Conservation (phyloP, 1,140 invertebrate genomes). For the Procambarus virginalis region DNA sequence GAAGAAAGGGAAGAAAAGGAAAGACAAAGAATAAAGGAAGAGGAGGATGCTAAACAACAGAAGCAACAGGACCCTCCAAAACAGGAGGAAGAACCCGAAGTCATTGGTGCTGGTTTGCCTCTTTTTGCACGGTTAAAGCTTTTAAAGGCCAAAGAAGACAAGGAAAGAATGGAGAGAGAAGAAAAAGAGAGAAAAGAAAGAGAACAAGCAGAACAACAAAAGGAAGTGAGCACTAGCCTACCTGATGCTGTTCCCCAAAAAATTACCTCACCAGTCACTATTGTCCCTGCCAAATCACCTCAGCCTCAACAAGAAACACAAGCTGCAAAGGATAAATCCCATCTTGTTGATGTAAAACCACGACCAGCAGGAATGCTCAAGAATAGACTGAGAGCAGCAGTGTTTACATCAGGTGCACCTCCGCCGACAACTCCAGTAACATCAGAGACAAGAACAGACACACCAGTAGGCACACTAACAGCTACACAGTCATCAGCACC, state of each 20-base stretch:
- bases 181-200: constrained; percentile 40
- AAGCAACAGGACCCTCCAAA: constrained; percentile 53
- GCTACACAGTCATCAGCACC: neutral
- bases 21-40: constrained; percentile 36
- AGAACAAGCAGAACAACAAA: constrained; percentile 8
- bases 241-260: constrained; percentile 4
- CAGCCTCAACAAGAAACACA: neutral
- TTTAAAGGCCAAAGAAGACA: constrained; percentile 71
- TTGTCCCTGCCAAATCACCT: neutral
- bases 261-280: constrained; percentile 4
- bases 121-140: constrained; percentile 70
- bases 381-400: constrained; percentile 15
- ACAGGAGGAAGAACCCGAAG: constrained; percentile 65
- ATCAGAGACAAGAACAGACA: neutral
- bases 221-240: neutral
- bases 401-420: neutral
- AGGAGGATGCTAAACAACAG: constrained; percentile 47
- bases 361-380: constrained; percentile 32
- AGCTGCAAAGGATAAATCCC: neutral
- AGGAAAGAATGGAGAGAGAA: constrained; percentile 61
- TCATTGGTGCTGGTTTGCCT: constrained; percentile 71
- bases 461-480: neutral
- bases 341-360: constrained; percentile 13
- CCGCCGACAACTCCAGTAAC: neutral
- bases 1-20: constrained; percentile 79